These are phyloP conservation scores for Dioctria rufipes DNA, from an alignment of 2,888 invertebrate species.

Conservation along the genomic window DNA sequence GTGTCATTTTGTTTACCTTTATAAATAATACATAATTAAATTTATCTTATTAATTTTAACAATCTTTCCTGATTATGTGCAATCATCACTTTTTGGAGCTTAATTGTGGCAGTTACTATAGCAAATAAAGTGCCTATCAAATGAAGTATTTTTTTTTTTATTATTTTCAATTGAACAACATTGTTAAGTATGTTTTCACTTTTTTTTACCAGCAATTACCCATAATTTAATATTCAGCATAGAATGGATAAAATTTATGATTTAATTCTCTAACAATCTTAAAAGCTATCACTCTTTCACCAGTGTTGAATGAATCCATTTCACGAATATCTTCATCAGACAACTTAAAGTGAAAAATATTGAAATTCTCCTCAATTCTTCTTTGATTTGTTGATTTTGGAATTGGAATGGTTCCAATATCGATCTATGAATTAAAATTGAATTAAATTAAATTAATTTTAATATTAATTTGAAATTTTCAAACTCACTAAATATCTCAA, in stretches of 20 bases:
- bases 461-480: conserved; percentile 58
- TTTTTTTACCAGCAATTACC: neutral
- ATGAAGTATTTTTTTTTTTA: no score
- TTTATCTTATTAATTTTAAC: no score
- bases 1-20: no score
- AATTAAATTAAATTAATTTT: neutral
- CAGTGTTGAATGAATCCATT: conserved; percentile 73
- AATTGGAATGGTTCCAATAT: conserved; percentile 73
- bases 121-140: no score
- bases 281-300: conserved; percentile 64
- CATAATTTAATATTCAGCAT: conserved; percentile 63
- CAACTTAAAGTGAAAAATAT: conserved; percentile 75
- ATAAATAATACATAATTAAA: no score
- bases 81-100: no score
- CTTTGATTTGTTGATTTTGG: conserved; percentile 75
- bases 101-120: no score
- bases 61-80: no score
- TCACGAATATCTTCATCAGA: conserved; percentile 72
- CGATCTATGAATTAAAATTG: conserved; percentile 68
- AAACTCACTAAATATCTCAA: conserved; percentile 73
- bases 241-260: conserved; percentile 68
- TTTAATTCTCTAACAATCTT: conserved; percentile 66
- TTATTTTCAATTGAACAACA: no score
- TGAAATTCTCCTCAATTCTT: conserved; percentile 74
- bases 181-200: no score